Evolutionary conservation across 2,113 vertebrate genomes (phyloP), one percentile per base, ranked within the genome.

Genomic region (Pterocles gutturalis): DNA sequence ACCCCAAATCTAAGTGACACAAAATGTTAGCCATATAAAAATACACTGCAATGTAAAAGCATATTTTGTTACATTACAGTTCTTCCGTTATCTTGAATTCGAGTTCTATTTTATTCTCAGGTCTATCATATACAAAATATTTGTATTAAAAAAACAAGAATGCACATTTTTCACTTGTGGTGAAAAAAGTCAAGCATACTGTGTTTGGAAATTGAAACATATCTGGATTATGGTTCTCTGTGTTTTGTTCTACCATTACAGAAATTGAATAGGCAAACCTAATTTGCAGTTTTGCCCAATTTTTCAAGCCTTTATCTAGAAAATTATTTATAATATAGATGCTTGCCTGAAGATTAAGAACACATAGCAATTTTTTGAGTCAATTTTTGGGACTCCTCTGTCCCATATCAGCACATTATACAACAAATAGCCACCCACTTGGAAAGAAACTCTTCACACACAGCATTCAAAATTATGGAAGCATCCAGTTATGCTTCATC

Each of bases 401-500:
- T 86, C 48, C 20, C 7, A 0, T 2, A 49, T 36, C n/a, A 48
- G 57, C 38, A 61, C 7, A 19, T 49, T 60, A 41, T 8, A 48
- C 17, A 89, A 49, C 19, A 75, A 89, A 2, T 13, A 90, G 66
- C 34, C 13, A 65, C 4, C 11, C n/a, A 26, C 54, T 83, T 76
- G 36, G 41, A 76, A 90, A 77, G 54, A 51, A 80, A 24, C 41
- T 73, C 65, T 54, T 51, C 25, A 62, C 10, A 48, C 7, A 46
- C 12, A 77, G 22, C 41, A 73, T 80, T 83, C 33, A 61, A 61
- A 76, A 84, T 43, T n/a, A 69, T 0, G 58, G 2, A 49, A 57
- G 10, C 14, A 9, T 65, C 92, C 86, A 95, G 88, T 58, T 91
- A 94, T 26, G 79, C 34, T 91, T 94, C 81, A 82, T 71, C 83